These are phyloP conservation scores for Peromyscus polionotus DNA, from an alignment of 2,113 vertebrate species.

Conservation along the genomic window DNA sequence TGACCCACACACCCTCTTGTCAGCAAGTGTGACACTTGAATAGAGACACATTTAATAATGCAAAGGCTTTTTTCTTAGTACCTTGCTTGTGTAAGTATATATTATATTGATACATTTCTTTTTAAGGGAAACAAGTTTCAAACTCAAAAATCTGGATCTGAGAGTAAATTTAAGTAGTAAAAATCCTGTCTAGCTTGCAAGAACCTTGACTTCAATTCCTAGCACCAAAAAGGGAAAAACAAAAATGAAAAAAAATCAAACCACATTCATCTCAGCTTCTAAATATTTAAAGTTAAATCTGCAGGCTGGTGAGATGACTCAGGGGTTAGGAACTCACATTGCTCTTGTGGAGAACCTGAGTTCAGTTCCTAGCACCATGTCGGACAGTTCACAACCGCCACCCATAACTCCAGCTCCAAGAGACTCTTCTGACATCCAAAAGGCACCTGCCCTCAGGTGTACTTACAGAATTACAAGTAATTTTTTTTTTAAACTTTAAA, in stretches of 20 bases:
- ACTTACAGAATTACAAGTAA: not conserved
- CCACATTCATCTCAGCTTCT: not conserved
- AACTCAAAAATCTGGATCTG: not conserved
- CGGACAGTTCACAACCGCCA: not conserved
- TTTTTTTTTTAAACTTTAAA: slow-evolving; percentile 38
- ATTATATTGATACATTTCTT: not conserved
- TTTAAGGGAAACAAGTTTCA: slow-evolving; percentile 51
- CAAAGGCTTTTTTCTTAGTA: not conserved
- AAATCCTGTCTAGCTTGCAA: not conserved
- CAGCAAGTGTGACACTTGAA: not conserved
- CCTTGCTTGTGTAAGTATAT: not conserved
- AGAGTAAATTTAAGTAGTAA: not conserved
- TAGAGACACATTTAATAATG: not conserved
- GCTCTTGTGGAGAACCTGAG: not conserved
- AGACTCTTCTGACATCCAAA: not conserved
- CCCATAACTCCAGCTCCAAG: not conserved
- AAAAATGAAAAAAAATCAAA: not conserved
- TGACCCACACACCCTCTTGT: not conserved
- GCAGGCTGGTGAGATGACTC: not conserved
- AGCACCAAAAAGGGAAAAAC: not conserved
- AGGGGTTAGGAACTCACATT: not conserved
- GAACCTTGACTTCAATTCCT: not conserved
- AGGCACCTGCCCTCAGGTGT: not conserved
- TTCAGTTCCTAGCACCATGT: not conserved
- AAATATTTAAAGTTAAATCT: slow-evolving; percentile 15